Base-by-base conservation (phyloP, 1,140 invertebrate genomes). In the Scylla paramamosain region DNA sequence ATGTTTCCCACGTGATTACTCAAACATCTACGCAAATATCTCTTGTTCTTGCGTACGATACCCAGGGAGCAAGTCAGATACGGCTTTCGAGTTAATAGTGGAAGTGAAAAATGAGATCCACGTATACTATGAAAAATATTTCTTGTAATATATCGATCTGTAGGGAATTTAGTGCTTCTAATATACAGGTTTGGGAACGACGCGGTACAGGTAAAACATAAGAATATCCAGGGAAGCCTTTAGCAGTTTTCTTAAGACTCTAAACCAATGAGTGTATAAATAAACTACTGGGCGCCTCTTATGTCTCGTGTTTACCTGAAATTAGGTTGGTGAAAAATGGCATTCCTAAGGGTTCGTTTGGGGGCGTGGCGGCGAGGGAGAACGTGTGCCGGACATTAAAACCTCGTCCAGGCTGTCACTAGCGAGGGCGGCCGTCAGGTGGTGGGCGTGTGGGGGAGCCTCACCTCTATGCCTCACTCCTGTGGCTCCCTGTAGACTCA, bases 291-390 rank as follows among this genome's bases (percentile, higher is more conserved):
- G 67, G 67, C n/a, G 67, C 20, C 67, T 77, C 67, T 77, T 77
- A 25, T 6, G 67, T 77, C 25, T 77, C 67, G 67, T 77, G 67
- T 77, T n/a, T 77, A 77, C 67, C 67, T 77, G 67, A 20, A 77
- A 77, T 77, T 77, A 77, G n/a, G 16, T 12, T 25, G 67, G 67
- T 77, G 67, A 77, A 77, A 77, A n/a, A 77, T 77, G 67, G 67
- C 67, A 77, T 77, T 77, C 67, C 67, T 77, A 77, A 77, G 67
- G 67, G 67, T 77, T 77, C 67, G 67, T 77, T 77, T 77, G 67
- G 67, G 67, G 67, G 67, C 67, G 67, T 25, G 67, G 67, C 67
- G 67, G 67, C 20, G 67, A 20, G n/a, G 67, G 67, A 20, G 67
- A 77, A n/a, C n/a, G 67, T 77, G 67, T 77, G 67, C 20, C 67